phyloP scores from a whole-genome alignment of 2,113 vertebrate genomes.

The Platysteira castanea region DNA sequence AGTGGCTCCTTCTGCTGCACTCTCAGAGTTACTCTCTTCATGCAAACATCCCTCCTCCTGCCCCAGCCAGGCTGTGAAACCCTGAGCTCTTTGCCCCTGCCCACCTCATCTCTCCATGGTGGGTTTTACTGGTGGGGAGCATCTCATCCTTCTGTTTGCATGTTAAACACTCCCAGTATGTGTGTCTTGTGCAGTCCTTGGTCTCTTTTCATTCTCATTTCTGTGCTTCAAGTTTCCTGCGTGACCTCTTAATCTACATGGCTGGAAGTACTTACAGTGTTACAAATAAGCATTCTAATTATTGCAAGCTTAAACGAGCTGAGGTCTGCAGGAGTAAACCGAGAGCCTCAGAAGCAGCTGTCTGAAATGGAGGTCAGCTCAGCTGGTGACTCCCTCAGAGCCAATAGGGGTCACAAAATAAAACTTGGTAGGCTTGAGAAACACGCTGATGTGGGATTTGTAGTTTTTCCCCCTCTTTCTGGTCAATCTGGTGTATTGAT shows the following conservation, averaged over 20 bases:
- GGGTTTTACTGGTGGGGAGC: background rate
- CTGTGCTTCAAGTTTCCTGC: background rate
- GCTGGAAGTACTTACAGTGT: background rate
- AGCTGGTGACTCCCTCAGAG: background rate
- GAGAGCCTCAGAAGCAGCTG: background rate
- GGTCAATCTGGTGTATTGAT: background rate
- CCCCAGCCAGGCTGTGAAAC: background rate
- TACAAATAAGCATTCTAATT: background rate
- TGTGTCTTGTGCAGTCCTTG: background rate
- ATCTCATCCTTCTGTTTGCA: background rate
- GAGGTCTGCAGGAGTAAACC: background rate
- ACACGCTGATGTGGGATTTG: rapidly evolving
- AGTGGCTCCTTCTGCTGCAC: background rate
- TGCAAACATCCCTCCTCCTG: background rate
- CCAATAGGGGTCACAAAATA: background rate
- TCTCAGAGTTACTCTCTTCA: background rate
- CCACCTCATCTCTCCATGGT: rapidly evolving
- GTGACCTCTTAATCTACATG: background rate
- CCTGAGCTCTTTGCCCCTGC: background rate
- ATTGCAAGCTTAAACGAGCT: background rate
- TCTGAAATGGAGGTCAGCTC: background rate
- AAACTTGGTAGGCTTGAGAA: background rate
- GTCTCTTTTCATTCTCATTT: background rate
- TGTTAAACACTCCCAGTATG: rapidly evolving
- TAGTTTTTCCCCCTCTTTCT: background rate